Percentiles rank a stretch among this genome's conserved stretches.
Conservation (phyloP, 2,888 invertebrate species). For the Gibbula magus region DNA sequence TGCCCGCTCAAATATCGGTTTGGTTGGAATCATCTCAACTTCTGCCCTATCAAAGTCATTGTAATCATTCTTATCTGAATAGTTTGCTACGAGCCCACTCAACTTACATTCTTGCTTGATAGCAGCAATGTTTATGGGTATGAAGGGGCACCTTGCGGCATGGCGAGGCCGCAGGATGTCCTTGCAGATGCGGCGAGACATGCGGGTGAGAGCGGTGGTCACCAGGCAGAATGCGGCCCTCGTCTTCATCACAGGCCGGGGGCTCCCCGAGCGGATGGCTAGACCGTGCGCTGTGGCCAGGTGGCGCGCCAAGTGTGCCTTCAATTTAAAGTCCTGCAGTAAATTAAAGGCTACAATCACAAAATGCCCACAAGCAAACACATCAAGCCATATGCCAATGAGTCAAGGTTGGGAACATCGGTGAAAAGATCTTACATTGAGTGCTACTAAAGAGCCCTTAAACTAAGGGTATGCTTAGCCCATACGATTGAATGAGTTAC, state of each 20-base stretch:
- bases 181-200: conserved; percentile 90
- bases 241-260: conserved; percentile 97
- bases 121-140: conserved; percentile 79
- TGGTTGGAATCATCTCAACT: conserved; percentile 3
- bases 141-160: conserved; percentile 90
- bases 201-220: conserved; percentile 91
- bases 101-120: conserved; percentile 90
- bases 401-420: no score
- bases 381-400: no score
- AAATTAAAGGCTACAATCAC: conserved; percentile 1
- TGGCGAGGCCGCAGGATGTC: conserved; percentile 86
- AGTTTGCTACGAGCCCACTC: conserved; percentile 12
- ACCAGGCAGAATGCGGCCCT: conserved; percentile 96
- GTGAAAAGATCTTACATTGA: no score
- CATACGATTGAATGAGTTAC: no score
- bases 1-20: conserved; percentile 16
- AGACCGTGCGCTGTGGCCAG: conserved; percentile 92
- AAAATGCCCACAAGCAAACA: conserved; percentile 3
- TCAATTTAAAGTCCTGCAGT: conserved; percentile 89
- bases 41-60: conserved; percentile 16
- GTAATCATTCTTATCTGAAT: conserved; percentile 23
- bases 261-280: conserved; percentile 84
- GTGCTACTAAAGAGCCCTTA: no score
- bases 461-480: no score
- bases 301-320: conserved; percentile 94